These are phyloP conservation scores for Lissocephala sabroskyi DNA, from an alignment of 2,888 invertebrate species.

Conservation along the genomic window DNA sequence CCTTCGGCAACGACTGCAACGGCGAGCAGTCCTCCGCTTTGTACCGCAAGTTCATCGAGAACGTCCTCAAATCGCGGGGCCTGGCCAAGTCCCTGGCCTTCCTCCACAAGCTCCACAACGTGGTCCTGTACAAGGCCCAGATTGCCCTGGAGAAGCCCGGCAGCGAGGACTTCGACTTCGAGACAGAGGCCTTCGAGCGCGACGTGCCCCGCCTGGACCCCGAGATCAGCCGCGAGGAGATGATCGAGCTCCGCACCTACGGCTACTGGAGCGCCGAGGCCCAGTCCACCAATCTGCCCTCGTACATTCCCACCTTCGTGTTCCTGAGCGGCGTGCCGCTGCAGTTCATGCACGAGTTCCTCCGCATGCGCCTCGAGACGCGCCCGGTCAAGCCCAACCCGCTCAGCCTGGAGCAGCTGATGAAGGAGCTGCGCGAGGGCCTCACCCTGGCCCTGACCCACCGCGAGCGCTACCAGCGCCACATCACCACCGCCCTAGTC, in stretches of 20 bases:
- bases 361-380: slow-evolving; percentile 87
- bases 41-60: slow-evolving; percentile 87
- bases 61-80: slow-evolving; percentile 89
- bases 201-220: slow-evolving; percentile 69
- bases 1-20: slow-evolving; percentile 73
- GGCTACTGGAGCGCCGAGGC: slow-evolving; percentile 87
- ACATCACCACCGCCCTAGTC: slow-evolving; percentile 76
- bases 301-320: slow-evolving; percentile 88
- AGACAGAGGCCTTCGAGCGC: slow-evolving; percentile 73
- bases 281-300: slow-evolving; percentile 84
- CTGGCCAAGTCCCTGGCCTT: slow-evolving; percentile 86
- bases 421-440: slow-evolving; percentile 92
- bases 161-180: slow-evolving; percentile 66
- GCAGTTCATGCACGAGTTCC: slow-evolving; percentile 94
- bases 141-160: slow-evolving; percentile 78
- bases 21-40: slow-evolving; percentile 74
- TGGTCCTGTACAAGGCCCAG: slow-evolving; percentile 81
- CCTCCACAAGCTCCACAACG: slow-evolving; percentile 81
- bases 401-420: slow-evolving; percentile 88
- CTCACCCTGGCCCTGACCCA: slow-evolving; percentile 87
- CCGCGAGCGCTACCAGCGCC: slow-evolving; percentile 82
- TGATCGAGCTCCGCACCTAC: slow-evolving; percentile 73
- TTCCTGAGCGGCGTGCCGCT: slow-evolving; percentile 89
- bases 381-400: slow-evolving; percentile 88
- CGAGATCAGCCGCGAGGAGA: slow-evolving; percentile 68